Conservation (phyloP, 2,888 invertebrate species). For the Augochlorella aurata region DNA sequence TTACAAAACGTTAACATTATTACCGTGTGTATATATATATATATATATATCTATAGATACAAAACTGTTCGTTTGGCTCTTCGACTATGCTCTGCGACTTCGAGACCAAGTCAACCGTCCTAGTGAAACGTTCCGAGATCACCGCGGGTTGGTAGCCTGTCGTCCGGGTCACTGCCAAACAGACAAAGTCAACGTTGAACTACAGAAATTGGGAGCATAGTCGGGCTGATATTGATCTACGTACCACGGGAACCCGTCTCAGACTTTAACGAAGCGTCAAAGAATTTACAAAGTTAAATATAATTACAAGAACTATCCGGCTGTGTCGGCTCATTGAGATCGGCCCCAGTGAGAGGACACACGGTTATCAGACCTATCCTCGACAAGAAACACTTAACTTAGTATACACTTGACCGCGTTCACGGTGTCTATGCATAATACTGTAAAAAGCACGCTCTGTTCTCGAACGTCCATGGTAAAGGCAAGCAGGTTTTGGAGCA, state of each 20-base stretch:
- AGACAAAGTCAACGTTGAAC: not conserved
- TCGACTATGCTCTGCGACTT: conserved; percentile 12
- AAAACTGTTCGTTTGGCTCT: conserved; percentile 53
- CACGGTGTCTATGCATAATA: conserved; percentile 57
- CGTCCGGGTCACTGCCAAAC: conserved; percentile 59
- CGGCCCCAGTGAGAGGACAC: not conserved
- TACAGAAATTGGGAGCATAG: too few species aligned
- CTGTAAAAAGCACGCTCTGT: conserved; percentile 55
- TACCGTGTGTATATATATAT: conserved; percentile 25
- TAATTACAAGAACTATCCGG: conserved; percentile 40
- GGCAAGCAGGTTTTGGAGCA: conserved; percentile 69
- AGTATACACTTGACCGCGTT: conserved; percentile 51
- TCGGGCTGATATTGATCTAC: not conserved
- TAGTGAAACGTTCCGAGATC: conserved; percentile 56
- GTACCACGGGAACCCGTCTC: conserved; percentile 38
- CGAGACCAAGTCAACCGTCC: not conserved
- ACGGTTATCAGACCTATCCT: not conserved
- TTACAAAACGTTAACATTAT: conserved; percentile 69
- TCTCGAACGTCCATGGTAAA: conserved; percentile 70
- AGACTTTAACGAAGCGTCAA: conserved; percentile 58
- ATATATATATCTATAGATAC: conserved; percentile 56
- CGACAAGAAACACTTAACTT: conserved; percentile 51
- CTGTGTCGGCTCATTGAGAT: conserved; percentile 11
- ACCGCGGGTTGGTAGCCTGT: conserved; percentile 64
- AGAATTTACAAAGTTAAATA: conserved; percentile 62